These are phyloP conservation scores for Melinaea menophilus DNA, from an alignment of 2,888 invertebrate species.

Conservation along the genomic window DNA sequence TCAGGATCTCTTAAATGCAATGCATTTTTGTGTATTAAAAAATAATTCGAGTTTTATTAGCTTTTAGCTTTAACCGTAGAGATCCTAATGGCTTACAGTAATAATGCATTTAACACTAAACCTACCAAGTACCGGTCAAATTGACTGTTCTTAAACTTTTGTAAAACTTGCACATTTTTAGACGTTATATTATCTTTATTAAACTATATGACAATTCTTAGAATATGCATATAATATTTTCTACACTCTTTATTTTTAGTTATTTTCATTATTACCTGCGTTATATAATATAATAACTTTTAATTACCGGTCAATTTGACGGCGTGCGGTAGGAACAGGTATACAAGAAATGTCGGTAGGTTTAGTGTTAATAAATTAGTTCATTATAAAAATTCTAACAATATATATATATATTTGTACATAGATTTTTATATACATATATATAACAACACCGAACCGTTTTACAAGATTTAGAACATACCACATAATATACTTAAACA, in stretches of 20 bases:
- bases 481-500: neutral
- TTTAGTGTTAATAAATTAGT: neutral
- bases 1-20: slow-evolving; percentile 4
- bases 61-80: neutral
- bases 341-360: neutral
- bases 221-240: too few species aligned
- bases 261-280: too few species aligned
- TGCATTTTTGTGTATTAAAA: too few species aligned
- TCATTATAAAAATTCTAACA: neutral
- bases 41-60: neutral
- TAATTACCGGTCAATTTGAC: too few species aligned
- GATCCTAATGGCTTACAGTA: slow-evolving; percentile 1
- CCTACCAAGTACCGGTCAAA: too few species aligned
- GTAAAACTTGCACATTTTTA: too few species aligned
- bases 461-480: neutral
- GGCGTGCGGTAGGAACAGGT: too few species aligned
- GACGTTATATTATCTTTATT: too few species aligned
- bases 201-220: too few species aligned
- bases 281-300: too few species aligned
- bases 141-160: too few species aligned
- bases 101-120: neutral
- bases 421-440: neutral
- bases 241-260: too few species aligned
- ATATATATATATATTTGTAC: neutral
- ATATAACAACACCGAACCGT: neutral